A percentile compares a stretch with the other conserved stretches of the same genome.
Conservation (phyloP, 1,140 invertebrate genomes). For the Eueides isabella region DNA sequence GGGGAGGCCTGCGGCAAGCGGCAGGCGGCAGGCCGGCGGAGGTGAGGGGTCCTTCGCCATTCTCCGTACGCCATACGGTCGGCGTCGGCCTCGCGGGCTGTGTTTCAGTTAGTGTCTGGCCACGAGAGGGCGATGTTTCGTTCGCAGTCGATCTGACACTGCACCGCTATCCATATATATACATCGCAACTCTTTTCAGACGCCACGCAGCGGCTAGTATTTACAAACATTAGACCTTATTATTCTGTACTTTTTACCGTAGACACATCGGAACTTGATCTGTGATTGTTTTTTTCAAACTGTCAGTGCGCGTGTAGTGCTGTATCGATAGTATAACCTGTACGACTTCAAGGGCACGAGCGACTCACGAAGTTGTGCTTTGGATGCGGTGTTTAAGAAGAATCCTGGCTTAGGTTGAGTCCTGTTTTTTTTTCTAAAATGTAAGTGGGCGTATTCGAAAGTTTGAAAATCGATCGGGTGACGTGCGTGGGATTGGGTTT, state of each 20-base stretch:
- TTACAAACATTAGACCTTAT: constrained; percentile 51
- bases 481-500: constrained; percentile 80
- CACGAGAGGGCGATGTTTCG: constrained; percentile 53
- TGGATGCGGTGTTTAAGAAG: constrained; percentile 68
- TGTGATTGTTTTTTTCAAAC: constrained; percentile 76
- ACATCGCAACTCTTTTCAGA: constrained; percentile 51
- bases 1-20: constrained; percentile 55
- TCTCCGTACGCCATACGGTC: constrained; percentile 57
- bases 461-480: constrained; percentile 80
- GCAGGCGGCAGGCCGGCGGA: constrained; percentile 48
- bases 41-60: constrained; percentile 60
- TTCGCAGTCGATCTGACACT: constrained; percentile 48
- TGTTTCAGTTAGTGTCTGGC: constrained; percentile 63
- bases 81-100: constrained; percentile 63
- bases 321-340: constrained; percentile 81
- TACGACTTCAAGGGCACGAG: constrained; percentile 77
- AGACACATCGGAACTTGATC: constrained; percentile 67
- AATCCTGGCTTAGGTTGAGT: constrained; percentile 54
- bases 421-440: constrained; percentile 67
- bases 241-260: constrained; percentile 42
- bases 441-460: constrained; percentile 81
- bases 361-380: constrained; percentile 60
- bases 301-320: constrained; percentile 79
- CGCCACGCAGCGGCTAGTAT: constrained; percentile 42
- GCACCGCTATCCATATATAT: constrained; percentile 58